Percentiles rank a stretch among this genome's conserved stretches.
phyloP scores from a whole-genome alignment of 2,888 invertebrate species.

The Escarpia spicata region DNA sequence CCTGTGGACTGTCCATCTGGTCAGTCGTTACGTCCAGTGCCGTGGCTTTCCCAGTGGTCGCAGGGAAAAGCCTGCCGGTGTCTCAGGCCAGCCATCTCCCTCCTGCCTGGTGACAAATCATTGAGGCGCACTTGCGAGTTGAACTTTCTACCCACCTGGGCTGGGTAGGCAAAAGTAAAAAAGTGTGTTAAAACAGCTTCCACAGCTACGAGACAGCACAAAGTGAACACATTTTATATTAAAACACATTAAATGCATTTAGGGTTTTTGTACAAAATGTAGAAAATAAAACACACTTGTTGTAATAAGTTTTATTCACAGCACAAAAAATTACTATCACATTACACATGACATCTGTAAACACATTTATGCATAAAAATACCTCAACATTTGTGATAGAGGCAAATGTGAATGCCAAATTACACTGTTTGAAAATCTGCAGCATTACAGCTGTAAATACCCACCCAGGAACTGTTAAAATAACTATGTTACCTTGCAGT shows the following conservation, averaged over 20 bases:
- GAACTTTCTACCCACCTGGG: constrained; percentile 59
- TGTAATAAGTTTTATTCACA: constrained; percentile 20
- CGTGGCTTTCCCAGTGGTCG: neutral
- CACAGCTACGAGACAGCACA: constrained; percentile 8
- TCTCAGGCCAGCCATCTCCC: neutral
- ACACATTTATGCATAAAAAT: no score
- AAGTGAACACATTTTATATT: neutral
- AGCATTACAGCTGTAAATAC: neutral
- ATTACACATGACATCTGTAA: no score
- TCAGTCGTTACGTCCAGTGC: neutral
- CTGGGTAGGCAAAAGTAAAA: constrained; percentile 62
- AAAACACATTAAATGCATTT: neutral
- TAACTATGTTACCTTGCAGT: neutral
- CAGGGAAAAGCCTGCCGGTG: constrained; percentile 12
- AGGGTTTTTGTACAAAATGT: neutral
- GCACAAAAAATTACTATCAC: neutral
- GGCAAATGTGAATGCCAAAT: no score
- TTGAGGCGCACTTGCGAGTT: constrained; percentile 16
- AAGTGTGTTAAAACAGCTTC: constrained; percentile 35
- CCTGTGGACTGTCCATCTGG: neutral
- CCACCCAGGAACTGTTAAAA: neutral
- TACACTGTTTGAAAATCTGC: no score
- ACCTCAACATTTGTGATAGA: no score
- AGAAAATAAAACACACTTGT: neutral
- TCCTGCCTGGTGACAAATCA: constrained; percentile 16